These are phyloP conservation scores for Aptenodytes forsteri DNA, from an alignment of 2,113 vertebrate genomes.

Conservation along the genomic window DNA sequence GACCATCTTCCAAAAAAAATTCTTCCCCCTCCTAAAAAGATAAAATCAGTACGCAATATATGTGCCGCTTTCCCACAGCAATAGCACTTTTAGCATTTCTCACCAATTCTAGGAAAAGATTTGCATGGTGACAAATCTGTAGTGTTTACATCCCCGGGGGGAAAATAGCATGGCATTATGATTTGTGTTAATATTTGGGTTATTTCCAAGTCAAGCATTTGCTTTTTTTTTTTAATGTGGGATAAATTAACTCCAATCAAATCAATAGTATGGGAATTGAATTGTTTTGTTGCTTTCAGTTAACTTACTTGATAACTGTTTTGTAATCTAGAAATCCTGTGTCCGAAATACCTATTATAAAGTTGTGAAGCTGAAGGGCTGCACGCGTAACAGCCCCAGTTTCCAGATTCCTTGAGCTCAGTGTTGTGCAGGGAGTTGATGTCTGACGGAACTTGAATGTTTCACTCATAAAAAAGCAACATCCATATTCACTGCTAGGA, in stretches of 20 bases:
- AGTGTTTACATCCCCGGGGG: background rate
- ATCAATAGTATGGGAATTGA: background rate
- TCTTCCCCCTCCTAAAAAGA: background rate
- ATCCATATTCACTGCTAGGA: background rate
- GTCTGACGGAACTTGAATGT: background rate
- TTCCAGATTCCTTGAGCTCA: background rate
- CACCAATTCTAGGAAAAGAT: background rate
- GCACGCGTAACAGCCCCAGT: background rate
- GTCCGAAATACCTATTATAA: background rate
- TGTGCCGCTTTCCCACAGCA: background rate
- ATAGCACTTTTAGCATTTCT: background rate
- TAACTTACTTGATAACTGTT: background rate
- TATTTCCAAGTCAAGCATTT: background rate
- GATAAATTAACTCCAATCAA: background rate
- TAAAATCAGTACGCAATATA: background rate
- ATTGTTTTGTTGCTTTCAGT: background rate
- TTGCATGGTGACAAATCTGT: background rate
- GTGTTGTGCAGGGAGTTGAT: rapidly evolving
- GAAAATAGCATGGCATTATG: background rate
- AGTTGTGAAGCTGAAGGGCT: background rate
- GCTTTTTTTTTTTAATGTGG: background rate
- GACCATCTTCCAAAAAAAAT: background rate
- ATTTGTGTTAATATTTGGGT: background rate
- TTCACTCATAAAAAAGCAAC: background rate
- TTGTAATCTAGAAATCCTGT: background rate